Evolutionary conservation across 2,797 vertebrate genomes (phyloP).

Genomic region (Enteromius anoplus): DNA sequence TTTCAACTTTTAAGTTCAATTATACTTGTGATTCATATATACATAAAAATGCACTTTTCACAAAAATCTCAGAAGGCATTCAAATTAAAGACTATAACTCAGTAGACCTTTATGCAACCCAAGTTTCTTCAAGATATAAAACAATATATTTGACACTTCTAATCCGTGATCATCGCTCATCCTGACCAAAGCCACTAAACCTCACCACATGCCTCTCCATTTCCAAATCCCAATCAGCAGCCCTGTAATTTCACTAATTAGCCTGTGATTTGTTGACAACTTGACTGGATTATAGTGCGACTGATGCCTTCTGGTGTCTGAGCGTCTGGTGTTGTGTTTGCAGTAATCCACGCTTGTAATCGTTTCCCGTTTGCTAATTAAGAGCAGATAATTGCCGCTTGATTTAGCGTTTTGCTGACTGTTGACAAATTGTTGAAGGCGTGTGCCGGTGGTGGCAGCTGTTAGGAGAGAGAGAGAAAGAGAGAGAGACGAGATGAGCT

Average conservation of each 20-base stretch:
- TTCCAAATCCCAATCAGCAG: constrained; percentile 49
- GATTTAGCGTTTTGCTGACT: constrained; percentile 65
- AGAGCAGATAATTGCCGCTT: constrained; percentile 74
- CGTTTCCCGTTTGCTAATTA: constrained; percentile 76
- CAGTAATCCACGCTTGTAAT: constrained; percentile 75
- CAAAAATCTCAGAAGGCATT: neutral
- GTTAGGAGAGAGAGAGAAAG: constrained; percentile 13
- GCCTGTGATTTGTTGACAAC: constrained; percentile 54
- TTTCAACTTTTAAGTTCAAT: too few relatives aligned
- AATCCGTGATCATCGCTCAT: neutral
- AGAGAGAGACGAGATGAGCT: constrained; percentile 15
- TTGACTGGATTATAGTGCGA: constrained; percentile 56
- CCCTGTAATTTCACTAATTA: constrained; percentile 59
- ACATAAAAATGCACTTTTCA: neutral
- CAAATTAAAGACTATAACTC: neutral
- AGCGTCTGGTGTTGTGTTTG: constrained; percentile 47
- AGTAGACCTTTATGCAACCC: neutral
- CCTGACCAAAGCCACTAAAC: constrained; percentile 33
- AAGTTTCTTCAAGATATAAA: constrained; percentile 22
- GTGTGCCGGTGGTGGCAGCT: constrained; percentile 36
- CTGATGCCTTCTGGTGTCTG: constrained; percentile 41
- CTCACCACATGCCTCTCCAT: constrained; percentile 11
- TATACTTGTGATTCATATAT: too few relatives aligned
- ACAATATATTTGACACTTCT: constrained; percentile 16
- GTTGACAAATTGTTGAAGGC: constrained; percentile 64